phyloP scores from a whole-genome alignment of 2,888 invertebrate genomes.

The Parapristionchus giblindavisi region DNA sequence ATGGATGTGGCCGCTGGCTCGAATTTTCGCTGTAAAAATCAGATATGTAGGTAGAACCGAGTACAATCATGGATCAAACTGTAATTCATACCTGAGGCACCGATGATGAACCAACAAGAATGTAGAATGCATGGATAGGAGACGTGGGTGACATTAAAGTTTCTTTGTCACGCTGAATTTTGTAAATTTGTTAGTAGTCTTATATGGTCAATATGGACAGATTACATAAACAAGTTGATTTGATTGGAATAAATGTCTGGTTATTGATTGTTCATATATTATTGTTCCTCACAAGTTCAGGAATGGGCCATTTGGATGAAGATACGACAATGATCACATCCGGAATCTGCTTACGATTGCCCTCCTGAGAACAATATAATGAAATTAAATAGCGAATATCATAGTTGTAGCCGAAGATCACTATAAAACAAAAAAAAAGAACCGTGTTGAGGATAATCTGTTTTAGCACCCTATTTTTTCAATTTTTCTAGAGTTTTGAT shows the following conservation, averaged over 20 bases:
- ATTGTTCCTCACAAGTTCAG: slow-evolving; percentile 51
- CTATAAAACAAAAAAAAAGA: not conserved
- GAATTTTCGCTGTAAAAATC: slow-evolving; percentile 38
- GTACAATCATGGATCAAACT: not conserved
- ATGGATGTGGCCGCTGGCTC: slow-evolving; percentile 55
- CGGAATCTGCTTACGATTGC: slow-evolving; percentile 57
- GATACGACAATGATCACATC: slow-evolving; percentile 62
- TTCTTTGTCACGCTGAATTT: slow-evolving; percentile 50
- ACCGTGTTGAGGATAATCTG: no score
- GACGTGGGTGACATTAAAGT: slow-evolving; percentile 61
- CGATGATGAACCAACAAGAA: slow-evolving; percentile 50
- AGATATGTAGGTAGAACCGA: not conserved
- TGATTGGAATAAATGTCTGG: not conserved
- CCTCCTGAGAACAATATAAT: slow-evolving; percentile 36
- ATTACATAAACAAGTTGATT: not conserved
- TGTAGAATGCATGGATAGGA: slow-evolving; percentile 65
- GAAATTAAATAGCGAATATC: not conserved
- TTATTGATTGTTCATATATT: not conserved
- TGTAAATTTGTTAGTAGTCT: not conserved
- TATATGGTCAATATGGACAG: not conserved
- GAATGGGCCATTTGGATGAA: slow-evolving; percentile 53
- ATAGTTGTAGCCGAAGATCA: not conserved
- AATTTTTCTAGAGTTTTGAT: no score
- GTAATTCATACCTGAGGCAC: slow-evolving; percentile 34
- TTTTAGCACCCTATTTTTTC: no score